phyloP scores from a whole-genome alignment of 2,888 invertebrate genomes.

The Trichopoda pennipes region DNA sequence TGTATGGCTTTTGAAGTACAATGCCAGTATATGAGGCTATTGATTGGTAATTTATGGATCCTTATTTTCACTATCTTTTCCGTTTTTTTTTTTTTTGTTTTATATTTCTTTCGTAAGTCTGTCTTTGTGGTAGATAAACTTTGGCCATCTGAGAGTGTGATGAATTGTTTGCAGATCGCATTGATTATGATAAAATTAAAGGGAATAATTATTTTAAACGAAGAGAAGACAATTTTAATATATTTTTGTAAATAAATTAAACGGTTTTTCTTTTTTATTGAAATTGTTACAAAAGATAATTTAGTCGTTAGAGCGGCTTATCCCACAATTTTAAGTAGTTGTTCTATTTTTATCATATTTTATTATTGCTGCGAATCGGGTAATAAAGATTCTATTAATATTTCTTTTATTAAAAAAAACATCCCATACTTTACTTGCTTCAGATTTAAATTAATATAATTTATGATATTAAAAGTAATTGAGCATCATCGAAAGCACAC shows the following conservation, averaged over 20 bases:
- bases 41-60: constrained; percentile 75
- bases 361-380: too few species aligned
- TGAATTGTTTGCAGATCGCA: constrained; percentile 76
- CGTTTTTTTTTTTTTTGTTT: neutral
- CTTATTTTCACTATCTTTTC: constrained; percentile 70
- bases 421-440: too few species aligned
- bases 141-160: constrained; percentile 72
- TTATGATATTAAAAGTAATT: too few species aligned
- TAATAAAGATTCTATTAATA: too few species aligned
- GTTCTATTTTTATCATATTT: too few species aligned
- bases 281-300: neutral
- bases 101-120: neutral
- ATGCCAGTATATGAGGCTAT: constrained; percentile 35
- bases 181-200: constrained; percentile 72
- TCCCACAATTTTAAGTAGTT: too few species aligned
- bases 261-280: neutral
- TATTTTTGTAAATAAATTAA: neutral
- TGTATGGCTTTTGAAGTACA: constrained; percentile 32
- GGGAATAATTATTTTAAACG: neutral
- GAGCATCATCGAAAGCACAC: too few species aligned
- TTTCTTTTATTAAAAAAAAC: too few species aligned
- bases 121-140: constrained; percentile 39
- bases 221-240: neutral
- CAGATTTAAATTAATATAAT: too few species aligned
- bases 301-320: too few species aligned